Evolutionary conservation across 2,797 vertebrate species (phyloP).

Genomic region (Eulemur rubriventer): DNA sequence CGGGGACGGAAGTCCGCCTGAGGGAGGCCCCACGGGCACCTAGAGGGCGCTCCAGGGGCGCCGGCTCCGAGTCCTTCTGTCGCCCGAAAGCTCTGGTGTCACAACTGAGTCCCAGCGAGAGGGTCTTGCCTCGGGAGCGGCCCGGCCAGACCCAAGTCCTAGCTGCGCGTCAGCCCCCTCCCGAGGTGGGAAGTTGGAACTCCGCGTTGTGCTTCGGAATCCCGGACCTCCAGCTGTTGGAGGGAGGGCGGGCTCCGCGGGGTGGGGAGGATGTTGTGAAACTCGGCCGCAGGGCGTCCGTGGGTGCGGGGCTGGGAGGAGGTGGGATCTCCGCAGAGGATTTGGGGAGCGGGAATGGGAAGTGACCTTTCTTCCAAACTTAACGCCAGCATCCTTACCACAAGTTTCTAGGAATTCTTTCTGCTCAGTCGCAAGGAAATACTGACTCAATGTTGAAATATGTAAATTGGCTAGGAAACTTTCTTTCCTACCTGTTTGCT

Average conservation of each 20-base stretch:
- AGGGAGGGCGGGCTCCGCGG: not conserved
- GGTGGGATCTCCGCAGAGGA: not conserved
- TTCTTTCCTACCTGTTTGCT: conserved; percentile 19
- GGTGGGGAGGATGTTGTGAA: not conserved
- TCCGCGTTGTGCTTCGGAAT: not conserved
- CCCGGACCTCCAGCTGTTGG: conserved; percentile 47
- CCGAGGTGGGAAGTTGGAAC: not conserved
- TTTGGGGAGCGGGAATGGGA: not conserved
- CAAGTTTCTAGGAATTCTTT: not conserved
- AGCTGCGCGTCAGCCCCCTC: not conserved
- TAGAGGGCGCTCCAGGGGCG: not conserved
- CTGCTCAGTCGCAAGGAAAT: not conserved
- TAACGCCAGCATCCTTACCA: not conserved
- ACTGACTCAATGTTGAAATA: not conserved
- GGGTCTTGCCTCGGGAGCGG: not conserved
- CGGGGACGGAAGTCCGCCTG: not conserved
- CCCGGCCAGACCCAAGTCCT: not conserved
- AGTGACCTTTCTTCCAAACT: not conserved
- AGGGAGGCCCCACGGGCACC: not conserved
- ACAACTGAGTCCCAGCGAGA: not conserved
- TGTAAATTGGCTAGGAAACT: conserved; percentile 25
- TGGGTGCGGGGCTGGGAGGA: not conserved
- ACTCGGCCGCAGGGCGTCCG: not conserved
- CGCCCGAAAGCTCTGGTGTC: not conserved
- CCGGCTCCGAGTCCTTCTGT: not conserved